Evolutionary conservation across 2,888 invertebrate genomes (phyloP).

Genomic region (Aspidapion aeneum): DNA sequence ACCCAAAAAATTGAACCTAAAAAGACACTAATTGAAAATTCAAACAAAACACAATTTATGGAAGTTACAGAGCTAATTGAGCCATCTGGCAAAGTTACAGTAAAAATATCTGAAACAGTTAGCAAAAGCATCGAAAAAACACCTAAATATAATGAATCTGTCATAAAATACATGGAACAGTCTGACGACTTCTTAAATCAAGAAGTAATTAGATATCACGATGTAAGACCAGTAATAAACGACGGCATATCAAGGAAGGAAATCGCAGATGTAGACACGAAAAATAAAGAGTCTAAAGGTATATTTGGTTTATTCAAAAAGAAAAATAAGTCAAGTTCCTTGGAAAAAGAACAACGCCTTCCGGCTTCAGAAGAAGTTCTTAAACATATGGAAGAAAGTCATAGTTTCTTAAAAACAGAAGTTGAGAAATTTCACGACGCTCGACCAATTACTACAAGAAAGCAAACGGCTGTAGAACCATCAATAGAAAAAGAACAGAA

Average conservation of each 20-base stretch:
- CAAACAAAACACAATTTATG: neutral
- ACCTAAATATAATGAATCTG: slow-evolving; percentile 27
- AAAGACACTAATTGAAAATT: too few species aligned
- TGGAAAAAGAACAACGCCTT: slow-evolving; percentile 4
- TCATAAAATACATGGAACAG: slow-evolving; percentile 27
- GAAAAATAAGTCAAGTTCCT: slow-evolving; percentile 26
- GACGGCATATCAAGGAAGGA: too few species aligned
- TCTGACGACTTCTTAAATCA: slow-evolving; percentile 32
- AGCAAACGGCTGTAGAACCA: slow-evolving; percentile 7
- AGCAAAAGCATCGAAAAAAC: slow-evolving; percentile 28
- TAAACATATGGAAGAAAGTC: slow-evolving; percentile 26
- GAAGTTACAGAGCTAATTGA: neutral
- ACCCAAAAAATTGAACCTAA: neutral
- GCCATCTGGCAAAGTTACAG: neutral
- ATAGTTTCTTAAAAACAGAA: slow-evolving; percentile 32
- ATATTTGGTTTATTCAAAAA: slow-evolving; percentile 30
- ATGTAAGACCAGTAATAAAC: slow-evolving; percentile 23
- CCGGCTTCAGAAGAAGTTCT: slow-evolving; percentile 20
- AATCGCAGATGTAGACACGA: too few species aligned
- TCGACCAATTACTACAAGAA: slow-evolving; percentile 11
- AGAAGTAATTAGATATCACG: slow-evolving; percentile 33
- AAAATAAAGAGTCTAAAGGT: slow-evolving; percentile 13
- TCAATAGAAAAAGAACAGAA: slow-evolving; percentile 16
- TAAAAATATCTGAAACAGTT: slow-evolving; percentile 10
- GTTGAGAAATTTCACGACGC: slow-evolving; percentile 29